phyloP scores from a whole-genome alignment of 2,113 vertebrate genomes.

The Thalassarche chlororhynchos region DNA sequence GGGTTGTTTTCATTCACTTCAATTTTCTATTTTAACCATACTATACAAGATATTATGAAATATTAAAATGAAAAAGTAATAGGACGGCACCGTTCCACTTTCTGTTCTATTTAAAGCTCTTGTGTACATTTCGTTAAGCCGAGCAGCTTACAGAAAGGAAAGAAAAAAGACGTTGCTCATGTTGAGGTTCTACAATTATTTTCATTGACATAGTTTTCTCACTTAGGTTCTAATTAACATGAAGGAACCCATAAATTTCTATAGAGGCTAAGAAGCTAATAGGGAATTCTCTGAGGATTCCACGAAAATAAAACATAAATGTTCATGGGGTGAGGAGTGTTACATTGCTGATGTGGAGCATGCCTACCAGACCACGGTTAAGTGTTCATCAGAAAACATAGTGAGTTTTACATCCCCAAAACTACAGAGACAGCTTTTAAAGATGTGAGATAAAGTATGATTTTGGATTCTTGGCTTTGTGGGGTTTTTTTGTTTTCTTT shows the following conservation, averaged over 20 bases:
- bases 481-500: neutral
- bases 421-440: neutral
- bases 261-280: neutral
- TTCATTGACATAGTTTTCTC: neutral
- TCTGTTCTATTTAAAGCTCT: neutral
- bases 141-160: neutral
- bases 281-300: neutral
- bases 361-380: neutral
- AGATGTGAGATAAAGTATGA: neutral
- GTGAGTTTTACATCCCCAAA: neutral
- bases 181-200: neutral
- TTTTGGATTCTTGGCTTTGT: neutral
- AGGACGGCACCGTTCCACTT: neutral
- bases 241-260: neutral
- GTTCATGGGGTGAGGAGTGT: neutral
- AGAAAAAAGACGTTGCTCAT: neutral
- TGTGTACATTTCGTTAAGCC: neutral
- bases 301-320: neutral
- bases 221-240: neutral
- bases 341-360: neutral
- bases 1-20: neutral
- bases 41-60: neutral
- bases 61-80: neutral
- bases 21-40: neutral
- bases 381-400: neutral